phyloP scores from a whole-genome alignment of 2,888 invertebrate genomes.

The Adineta ricciae region DNA sequence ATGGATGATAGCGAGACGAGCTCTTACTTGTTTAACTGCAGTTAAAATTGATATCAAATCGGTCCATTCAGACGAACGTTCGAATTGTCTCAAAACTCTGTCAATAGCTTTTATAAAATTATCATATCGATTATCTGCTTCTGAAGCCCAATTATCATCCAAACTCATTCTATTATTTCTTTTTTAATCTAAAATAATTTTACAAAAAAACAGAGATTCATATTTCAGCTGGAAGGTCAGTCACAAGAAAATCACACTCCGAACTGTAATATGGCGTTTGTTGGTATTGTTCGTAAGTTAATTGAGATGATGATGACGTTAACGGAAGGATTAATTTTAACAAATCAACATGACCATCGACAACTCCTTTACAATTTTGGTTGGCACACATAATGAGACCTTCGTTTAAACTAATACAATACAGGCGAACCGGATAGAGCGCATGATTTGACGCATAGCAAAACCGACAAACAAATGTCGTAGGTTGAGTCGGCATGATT shows the following conservation, averaged over 20 bases:
- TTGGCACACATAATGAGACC: background rate
- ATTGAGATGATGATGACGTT: background rate
- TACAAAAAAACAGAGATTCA: background rate
- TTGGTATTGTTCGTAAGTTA: background rate
- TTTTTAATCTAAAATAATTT: background rate
- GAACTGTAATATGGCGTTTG: background rate
- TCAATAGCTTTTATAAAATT: constrained; percentile 26
- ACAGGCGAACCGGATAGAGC: constrained; percentile 3
- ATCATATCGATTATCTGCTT: constrained; percentile 25
- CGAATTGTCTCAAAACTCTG: constrained; percentile 62
- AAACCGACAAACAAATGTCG: constrained; percentile 12
- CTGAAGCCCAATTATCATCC: constrained; percentile 22
- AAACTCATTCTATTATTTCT: constrained; percentile 25
- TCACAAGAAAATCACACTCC: background rate
- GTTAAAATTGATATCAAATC: constrained; percentile 79
- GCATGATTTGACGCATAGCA: background rate
- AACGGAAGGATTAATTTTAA: background rate
- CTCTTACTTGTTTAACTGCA: constrained; percentile 71
- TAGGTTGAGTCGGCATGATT: background rate
- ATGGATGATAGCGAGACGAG: background rate
- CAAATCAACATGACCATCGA: background rate
- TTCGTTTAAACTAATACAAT: background rate
- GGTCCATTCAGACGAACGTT: constrained; percentile 87
- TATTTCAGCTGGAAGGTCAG: background rate
- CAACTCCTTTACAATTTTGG: background rate